A percentile compares a stretch with the other conserved stretches of the same genome.
These are phyloP conservation scores for Cebidichthys violaceus DNA, from an alignment of 2,113 vertebrate species.

Conservation along the genomic window DNA sequence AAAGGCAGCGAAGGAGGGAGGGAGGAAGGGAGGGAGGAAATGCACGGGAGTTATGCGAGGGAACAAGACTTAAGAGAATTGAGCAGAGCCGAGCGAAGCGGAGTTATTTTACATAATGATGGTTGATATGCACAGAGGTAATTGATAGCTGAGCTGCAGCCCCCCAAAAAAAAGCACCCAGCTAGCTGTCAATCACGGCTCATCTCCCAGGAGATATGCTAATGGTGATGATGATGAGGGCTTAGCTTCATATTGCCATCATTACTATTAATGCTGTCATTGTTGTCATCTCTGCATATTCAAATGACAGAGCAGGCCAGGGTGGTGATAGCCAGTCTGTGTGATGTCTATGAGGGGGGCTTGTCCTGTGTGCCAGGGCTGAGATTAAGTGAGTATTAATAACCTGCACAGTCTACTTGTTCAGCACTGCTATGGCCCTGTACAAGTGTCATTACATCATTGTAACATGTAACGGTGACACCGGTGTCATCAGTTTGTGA, in stretches of 20 bases:
- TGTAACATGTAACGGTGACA: slow-evolving; percentile 52
- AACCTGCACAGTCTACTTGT: slow-evolving; percentile 41
- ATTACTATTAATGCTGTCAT: slow-evolving; percentile 83
- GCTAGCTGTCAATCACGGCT: slow-evolving; percentile 79
- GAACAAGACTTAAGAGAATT: slow-evolving; percentile 78
- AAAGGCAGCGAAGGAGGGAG: slow-evolving; percentile 47
- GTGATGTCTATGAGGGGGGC: slow-evolving; percentile 49
- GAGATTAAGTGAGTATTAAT: slow-evolving; percentile 56
- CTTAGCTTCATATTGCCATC: slow-evolving; percentile 79
- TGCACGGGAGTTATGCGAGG: slow-evolving; percentile 67
- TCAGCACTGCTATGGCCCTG: slow-evolving; percentile 33
- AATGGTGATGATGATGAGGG: slow-evolving; percentile 80
- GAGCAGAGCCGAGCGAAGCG: slow-evolving; percentile 71
- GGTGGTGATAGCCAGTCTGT: slow-evolving; percentile 55
- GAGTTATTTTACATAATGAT: slow-evolving; percentile 83
- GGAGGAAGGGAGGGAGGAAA: slow-evolving; percentile 28
- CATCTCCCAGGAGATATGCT: slow-evolving; percentile 80
- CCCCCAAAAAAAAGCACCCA: slow-evolving; percentile 69
- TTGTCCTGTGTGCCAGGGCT: slow-evolving; percentile 33
- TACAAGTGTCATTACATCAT: slow-evolving; percentile 64
- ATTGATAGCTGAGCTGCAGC: slow-evolving; percentile 81
- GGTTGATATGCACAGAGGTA: slow-evolving; percentile 81
- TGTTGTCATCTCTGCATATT: slow-evolving; percentile 81
- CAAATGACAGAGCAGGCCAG: slow-evolving; percentile 72
- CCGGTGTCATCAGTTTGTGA: slow-evolving; percentile 48